Base-by-base conservation (phyloP, 2,888 invertebrate species). In the Lepidonotus clava region DNA sequence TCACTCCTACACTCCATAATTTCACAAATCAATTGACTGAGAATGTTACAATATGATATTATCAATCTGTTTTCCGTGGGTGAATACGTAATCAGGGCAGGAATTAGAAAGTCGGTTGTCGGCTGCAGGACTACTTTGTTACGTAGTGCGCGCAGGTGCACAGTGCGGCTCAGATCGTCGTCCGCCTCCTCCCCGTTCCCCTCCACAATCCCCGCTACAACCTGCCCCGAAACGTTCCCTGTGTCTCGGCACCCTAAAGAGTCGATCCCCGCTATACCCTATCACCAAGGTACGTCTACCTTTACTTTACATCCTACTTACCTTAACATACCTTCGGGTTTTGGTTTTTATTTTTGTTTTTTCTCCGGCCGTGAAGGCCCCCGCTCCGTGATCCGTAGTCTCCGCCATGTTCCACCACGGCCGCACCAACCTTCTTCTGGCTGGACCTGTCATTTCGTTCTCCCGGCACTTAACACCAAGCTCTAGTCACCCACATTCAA, bases 291-390 rank as follows among this genome's bases (percentile, higher is more conserved):
- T 80, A 80, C 80, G 80, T 80, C 80, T 80, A 80, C 80, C 80
- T 80, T 80, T 80, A 80, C 80, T 80, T 80, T 80, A 80, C 80
- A 80, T 80, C 80, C 80, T 80, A 80, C 80, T 80, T 80, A 80
- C 80, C 80, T 41, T 80, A 80, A 80, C 80, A 80, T 80, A 80
- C 80, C 80, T 46, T 80, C 80, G 80, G 80, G 80, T 80, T 80
- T 80, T 80, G 80, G 80, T 80, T 80, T 80, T 80, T 80, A 80
- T 80, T 80, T 80, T 80, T 80, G 80, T 80, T 80, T 51, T 51
- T 51, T 80, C 80, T 51, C 46, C 41, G 51, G 34, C 51, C 80
- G 46, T 80, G 28, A 80, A 14, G 46, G 80, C 46, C 80, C 41
- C 80, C 80, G 80, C 46, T 80, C 80, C 76, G 76, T 76, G 4